Base-by-base conservation (phyloP, 2,888 invertebrate genomes). In the Kryphioiulus occultus region DNA sequence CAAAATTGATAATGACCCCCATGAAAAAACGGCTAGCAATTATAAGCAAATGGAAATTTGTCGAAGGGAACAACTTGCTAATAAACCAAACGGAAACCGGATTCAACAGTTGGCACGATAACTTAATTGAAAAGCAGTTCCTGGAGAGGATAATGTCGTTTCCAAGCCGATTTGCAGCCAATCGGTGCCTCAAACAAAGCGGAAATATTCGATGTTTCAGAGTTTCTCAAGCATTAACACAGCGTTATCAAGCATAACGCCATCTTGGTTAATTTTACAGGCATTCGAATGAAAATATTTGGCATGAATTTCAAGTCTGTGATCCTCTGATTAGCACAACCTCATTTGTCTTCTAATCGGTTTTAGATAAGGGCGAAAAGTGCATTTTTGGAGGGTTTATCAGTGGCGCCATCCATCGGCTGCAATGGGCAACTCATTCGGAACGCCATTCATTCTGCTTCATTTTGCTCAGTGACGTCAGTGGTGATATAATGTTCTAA, bases 131-230 rank as follows among this genome's bases (percentile, higher is more conserved):
- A 59, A 59, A 59, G 59, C 22, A 22, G 59, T 59, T 59, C 59
- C 59, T 59, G 59, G 59, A 59, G 59, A 59, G 59, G 59, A 59
- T 59, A 59, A 59, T 59, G 22, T 59, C 59, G 59, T 59, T 59
- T 59, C 22, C 59, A 22, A 59, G 59, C 9, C 59, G 22, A 22
- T 22, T 59, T 59, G 17, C 5, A 7, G 59, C 10, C 2, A 3
- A n/a, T n/a, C 12, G 15, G 4, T 1, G 9, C 7, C 10, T 4
- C 5, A n/a, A 53, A n/a, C n/a, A 22, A 59, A 59, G 59, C 59
- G 59, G 59, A 59, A 59, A 59, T 59, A 59, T 59, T 59, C n/a
- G 5, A n/a, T 59, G n/a, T 59, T 59, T 59, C 22, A 7, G 22
- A 22, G 3, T 59, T 22, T 59, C 22, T 59, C 59, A 22, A 59